A percentile compares a stretch with the other conserved stretches of the same genome.
Conservation (phyloP, 2,113 vertebrate species). For the Mus spicilegus region DNA sequence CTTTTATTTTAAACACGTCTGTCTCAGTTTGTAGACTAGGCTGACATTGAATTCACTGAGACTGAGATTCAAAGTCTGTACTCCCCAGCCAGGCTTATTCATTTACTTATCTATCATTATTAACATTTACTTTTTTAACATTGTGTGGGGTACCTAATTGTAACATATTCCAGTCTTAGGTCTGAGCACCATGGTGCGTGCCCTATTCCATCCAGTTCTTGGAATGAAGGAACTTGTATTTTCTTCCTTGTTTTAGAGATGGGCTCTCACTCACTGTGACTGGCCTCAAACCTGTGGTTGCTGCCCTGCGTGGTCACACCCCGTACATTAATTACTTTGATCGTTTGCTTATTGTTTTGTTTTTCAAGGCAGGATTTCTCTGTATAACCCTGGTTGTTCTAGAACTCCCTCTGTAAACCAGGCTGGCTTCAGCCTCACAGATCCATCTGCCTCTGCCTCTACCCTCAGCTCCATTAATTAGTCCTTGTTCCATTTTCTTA, state of each 20-base stretch:
- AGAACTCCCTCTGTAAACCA: not conserved
- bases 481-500: not conserved
- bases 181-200: too few species aligned
- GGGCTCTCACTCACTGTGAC: too few species aligned
- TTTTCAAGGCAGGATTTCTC: too few species aligned
- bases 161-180: not conserved
- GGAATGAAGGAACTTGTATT: too few species aligned
- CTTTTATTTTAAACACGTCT: not conserved
- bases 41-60: not conserved
- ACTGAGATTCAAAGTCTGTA: not conserved
- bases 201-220: too few species aligned
- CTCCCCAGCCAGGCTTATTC: not conserved
- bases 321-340: too few species aligned
- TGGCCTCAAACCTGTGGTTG: too few species aligned
- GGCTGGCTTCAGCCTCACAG: not conserved
- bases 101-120: not conserved
- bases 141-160: not conserved
- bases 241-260: too few species aligned
- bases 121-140: not conserved
- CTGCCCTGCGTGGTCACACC: too few species aligned
- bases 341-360: too few species aligned
- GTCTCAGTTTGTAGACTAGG: not conserved
- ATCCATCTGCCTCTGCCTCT: not conserved
- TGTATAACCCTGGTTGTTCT: too few species aligned
- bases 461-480: not conserved